Percentiles rank a stretch among this genome's conserved stretches.
These are phyloP conservation scores for Antheraea yamamai DNA, from an alignment of 2,888 invertebrate species.

Conservation along the genomic window DNA sequence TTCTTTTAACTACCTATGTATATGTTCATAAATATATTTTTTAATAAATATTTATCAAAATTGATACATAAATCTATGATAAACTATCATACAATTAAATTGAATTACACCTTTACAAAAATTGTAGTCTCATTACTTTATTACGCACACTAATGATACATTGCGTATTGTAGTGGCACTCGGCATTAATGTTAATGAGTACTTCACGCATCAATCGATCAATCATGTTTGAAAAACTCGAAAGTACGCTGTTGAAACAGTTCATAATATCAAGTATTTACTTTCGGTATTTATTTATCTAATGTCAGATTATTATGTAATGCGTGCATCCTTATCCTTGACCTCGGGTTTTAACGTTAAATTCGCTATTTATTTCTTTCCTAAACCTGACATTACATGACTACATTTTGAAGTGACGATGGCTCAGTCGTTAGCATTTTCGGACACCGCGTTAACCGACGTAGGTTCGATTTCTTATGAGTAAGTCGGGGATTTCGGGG, in stretches of 20 bases:
- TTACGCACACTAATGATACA: slow-evolving; percentile 13
- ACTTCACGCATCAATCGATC: slow-evolving; percentile 13
- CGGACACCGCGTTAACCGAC: background rate
- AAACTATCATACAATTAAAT: slow-evolving; percentile 14
- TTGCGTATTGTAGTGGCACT: slow-evolving; percentile 17
- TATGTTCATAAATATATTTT: too few relatives aligned
- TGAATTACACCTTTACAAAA: slow-evolving; percentile 14
- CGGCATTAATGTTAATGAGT: slow-evolving; percentile 8
- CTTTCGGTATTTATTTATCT: background rate
- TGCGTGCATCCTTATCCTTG: background rate
- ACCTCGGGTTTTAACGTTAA: background rate
- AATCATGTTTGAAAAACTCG: slow-evolving; percentile 20
- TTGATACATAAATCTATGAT: background rate
- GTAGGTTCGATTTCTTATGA: background rate
- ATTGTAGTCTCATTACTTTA: slow-evolving; percentile 12
- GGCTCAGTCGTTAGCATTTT: background rate
- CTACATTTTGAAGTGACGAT: too few relatives aligned
- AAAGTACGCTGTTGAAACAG: slow-evolving; percentile 10
- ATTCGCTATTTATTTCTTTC: too few relatives aligned
- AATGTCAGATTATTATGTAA: background rate
- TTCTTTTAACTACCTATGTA: too few relatives aligned
- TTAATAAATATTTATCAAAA: background rate
- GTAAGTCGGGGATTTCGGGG: too few relatives aligned
- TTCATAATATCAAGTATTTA: background rate
- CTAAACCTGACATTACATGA: too few relatives aligned